Percentiles rank a stretch among this genome's conserved stretches.
phyloP scores from a whole-genome alignment of 2,888 invertebrate species.

The Euphydryas editha region DNA sequence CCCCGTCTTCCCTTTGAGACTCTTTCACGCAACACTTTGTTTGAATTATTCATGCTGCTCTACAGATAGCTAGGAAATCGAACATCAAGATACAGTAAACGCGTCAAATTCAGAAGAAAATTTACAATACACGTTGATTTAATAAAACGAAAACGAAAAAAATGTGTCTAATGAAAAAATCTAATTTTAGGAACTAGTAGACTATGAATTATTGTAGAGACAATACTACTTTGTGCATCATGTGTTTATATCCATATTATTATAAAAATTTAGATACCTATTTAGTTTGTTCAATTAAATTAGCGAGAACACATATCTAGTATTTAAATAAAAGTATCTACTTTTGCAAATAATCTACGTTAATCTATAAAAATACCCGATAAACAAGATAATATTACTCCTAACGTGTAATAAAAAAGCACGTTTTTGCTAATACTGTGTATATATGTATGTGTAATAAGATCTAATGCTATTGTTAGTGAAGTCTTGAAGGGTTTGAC shows the following conservation, averaged over 20 bases:
- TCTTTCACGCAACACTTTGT: conserved; percentile 68
- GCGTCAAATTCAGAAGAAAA: conserved; percentile 35
- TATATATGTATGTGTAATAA: neutral
- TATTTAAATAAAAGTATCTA: too few species aligned
- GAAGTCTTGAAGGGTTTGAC: neutral
- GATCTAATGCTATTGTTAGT: conserved; percentile 5
- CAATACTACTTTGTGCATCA: too few species aligned
- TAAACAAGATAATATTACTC: neutral
- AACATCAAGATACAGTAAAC: conserved; percentile 52
- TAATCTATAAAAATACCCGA: too few species aligned
- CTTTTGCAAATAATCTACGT: too few species aligned
- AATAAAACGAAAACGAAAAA: neutral
- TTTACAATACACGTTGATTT: neutral
- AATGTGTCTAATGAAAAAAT: neutral
- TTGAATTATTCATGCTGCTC: conserved; percentile 75
- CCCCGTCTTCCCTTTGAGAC: conserved; percentile 75
- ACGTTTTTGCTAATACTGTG: neutral
- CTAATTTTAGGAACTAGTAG: too few species aligned
- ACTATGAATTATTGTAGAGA: too few species aligned
- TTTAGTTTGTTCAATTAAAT: too few species aligned
- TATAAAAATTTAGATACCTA: too few species aligned
- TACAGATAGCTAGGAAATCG: conserved; percentile 70
- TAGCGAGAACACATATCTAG: too few species aligned
- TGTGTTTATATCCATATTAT: too few species aligned
- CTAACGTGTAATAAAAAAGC: neutral